phyloP scores from a whole-genome alignment of 2,113 vertebrate genomes.

The Embiotoca jacksoni region DNA sequence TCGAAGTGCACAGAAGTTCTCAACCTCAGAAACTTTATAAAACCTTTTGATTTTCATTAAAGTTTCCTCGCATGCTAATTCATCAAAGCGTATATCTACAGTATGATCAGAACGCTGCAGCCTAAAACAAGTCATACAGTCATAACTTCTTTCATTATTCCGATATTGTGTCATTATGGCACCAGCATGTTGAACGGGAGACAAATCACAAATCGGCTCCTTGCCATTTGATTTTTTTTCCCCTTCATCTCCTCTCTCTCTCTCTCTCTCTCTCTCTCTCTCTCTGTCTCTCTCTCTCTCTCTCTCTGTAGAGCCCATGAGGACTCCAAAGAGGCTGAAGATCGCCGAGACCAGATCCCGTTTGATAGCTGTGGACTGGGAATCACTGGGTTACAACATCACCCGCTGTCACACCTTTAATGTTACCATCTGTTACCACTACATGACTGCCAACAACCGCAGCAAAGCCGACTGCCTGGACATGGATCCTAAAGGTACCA shows the following conservation, averaged over 20 bases:
- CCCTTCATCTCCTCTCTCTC: neutral
- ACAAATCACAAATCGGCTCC: neutral
- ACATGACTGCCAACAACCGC: slow-evolving; percentile 89
- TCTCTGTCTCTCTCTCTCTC: neutral
- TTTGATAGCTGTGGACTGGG: slow-evolving; percentile 97
- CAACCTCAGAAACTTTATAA: neutral
- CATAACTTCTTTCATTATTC: neutral
- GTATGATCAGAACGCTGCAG: neutral
- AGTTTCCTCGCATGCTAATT: neutral
- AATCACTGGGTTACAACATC: slow-evolving; percentile 98
- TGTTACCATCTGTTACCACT: slow-evolving; percentile 98
- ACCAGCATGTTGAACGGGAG: neutral
- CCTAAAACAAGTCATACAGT: neutral
- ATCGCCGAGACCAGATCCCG: slow-evolving; percentile 95
- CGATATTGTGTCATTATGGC: no score
- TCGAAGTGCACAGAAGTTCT: neutral
- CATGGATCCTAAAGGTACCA: slow-evolving; percentile 93
- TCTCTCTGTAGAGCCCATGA: slow-evolving; percentile 92
- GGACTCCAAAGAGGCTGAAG: slow-evolving; percentile 96
- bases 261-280: neutral
- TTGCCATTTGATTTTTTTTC: neutral
- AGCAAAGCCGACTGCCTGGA: slow-evolving; percentile 96
- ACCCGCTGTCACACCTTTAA: slow-evolving; percentile 99
- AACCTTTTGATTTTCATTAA: neutral
- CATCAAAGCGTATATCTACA: neutral